Evolutionary conservation across 2,113 vertebrate species (phyloP).

Genomic region (Bos javanicus): DNA sequence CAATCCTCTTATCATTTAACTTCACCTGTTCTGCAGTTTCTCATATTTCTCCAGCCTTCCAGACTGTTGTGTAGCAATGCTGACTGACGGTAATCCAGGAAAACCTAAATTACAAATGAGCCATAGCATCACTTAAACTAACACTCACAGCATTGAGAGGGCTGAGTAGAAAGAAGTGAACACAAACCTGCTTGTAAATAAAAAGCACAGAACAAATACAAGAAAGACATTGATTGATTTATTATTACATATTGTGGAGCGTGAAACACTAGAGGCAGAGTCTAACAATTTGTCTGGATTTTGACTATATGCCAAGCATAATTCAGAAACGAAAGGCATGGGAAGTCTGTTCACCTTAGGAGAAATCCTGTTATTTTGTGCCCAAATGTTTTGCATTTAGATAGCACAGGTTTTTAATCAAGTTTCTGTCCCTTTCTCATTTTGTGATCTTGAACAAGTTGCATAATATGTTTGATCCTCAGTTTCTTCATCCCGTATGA

Average conservation of each 20-base stretch:
- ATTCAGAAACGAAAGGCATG: neutral
- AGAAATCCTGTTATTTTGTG: neutral
- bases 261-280: neutral
- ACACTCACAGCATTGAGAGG: neutral
- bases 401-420: neutral
- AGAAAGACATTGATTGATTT: neutral
- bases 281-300: neutral
- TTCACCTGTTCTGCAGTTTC: neutral
- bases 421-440: constrained; percentile 7
- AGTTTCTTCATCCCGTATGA: constrained; percentile 25
- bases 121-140: neutral
- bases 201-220: neutral
- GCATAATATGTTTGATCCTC: neutral
- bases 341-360: neutral
- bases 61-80: fast-evolving
- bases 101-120: neutral
- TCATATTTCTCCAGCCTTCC: neutral
- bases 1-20: neutral
- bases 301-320: neutral
- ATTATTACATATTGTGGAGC: neutral
- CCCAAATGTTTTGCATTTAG: neutral
- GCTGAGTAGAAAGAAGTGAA: neutral
- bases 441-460: constrained; percentile 17
- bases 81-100: neutral
- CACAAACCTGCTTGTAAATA: neutral